Percentiles rank a stretch among this genome's conserved stretches.
These are phyloP conservation scores for Berghia stephanieae DNA, from an alignment of 1,140 invertebrate species.

Conservation along the genomic window DNA sequence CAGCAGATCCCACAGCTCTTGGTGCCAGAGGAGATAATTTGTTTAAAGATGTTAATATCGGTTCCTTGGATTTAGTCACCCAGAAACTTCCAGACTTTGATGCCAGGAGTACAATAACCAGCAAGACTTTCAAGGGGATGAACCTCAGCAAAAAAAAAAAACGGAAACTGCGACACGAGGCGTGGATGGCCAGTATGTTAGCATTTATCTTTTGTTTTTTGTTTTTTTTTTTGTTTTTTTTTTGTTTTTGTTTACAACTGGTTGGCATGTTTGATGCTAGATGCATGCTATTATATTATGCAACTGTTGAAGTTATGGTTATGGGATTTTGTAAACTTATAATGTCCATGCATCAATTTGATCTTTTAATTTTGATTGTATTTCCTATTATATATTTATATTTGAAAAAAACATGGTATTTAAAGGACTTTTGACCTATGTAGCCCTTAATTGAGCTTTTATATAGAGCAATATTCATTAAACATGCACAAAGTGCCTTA, in stretches of 20 bases:
- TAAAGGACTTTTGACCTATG: no score
- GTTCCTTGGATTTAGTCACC: slow-evolving; percentile 38
- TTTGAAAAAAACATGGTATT: no score
- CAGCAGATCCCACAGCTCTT: not conserved
- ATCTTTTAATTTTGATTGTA: no score
- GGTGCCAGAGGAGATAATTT: slow-evolving; percentile 34
- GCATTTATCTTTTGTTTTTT: not conserved
- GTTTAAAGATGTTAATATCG: slow-evolving; percentile 48
- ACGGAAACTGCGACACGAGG: slow-evolving; percentile 54
- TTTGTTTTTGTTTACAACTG: not conserved
- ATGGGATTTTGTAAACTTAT: not conserved
- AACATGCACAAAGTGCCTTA: no score
- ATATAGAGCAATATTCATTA: no score
- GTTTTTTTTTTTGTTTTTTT: not conserved
- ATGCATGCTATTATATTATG: slow-evolving; percentile 8
- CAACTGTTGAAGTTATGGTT: not conserved
- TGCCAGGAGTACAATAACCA: slow-evolving; percentile 56
- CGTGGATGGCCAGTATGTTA: slow-evolving; percentile 54
- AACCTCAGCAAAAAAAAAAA: slow-evolving; percentile 62
- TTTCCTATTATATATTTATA: no score
- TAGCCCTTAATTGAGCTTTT: no score
- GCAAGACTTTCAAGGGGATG: slow-evolving; percentile 55
- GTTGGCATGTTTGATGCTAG: not conserved
- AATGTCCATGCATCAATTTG: no score
- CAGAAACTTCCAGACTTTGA: slow-evolving; percentile 59